Evolutionary conservation across 2,113 vertebrate species (phyloP).

Genomic region (Corvus moneduloides): DNA sequence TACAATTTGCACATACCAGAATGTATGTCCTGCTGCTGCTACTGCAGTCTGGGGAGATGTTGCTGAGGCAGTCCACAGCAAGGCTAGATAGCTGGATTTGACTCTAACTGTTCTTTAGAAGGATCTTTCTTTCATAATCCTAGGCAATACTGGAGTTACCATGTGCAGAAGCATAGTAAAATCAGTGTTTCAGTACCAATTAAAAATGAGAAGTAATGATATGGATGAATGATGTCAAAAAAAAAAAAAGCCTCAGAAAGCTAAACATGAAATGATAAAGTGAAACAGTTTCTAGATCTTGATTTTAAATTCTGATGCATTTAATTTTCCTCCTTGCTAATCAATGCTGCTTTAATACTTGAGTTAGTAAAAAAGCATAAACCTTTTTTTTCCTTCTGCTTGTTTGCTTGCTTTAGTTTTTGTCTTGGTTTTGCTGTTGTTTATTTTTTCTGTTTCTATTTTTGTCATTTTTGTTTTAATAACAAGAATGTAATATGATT

Average conservation of each 20-base stretch:
- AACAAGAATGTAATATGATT: not conserved
- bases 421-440: not conserved
- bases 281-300: not conserved
- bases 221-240: not conserved
- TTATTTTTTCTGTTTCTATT: not conserved
- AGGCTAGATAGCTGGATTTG: not conserved
- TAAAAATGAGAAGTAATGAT: not conserved
- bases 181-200: not conserved
- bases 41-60: not conserved
- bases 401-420: not conserved
- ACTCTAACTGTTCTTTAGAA: not conserved
- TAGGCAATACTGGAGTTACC: not conserved
- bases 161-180: not conserved
- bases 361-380: not conserved
- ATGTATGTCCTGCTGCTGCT: not conserved
- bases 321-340: not conserved
- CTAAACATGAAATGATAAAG: not conserved
- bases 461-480: not conserved
- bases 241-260: not conserved
- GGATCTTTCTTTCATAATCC: not conserved
- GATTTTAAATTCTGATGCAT: not conserved
- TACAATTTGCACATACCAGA: not conserved
- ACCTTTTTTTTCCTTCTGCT: not conserved
- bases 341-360: not conserved
- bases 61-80: not conserved